Evolutionary conservation across 2,113 vertebrate species (phyloP), one percentile per base, ranked within the genome.

Genomic region (Heterotis niloticus): DNA sequence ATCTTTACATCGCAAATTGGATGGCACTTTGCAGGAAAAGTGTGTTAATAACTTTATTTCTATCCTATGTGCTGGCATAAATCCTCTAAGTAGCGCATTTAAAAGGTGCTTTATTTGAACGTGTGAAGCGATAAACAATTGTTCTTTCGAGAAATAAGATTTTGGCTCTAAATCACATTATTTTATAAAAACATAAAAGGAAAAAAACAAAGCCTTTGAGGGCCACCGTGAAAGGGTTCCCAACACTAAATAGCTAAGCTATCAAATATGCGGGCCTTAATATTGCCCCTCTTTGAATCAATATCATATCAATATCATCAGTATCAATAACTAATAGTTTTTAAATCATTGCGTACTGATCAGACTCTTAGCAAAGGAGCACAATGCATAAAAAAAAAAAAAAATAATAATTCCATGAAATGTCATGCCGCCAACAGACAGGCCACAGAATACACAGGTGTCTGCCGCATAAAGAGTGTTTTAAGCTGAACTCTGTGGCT

Each of bases 11-110:
- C 75, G 80, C 70, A 67, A 81, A 78, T 81, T 74, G 69, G 76
- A 73, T 81, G 76, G 70, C 69, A 78, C 62, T 52, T 78, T 74
- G 64, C 70, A 67, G 54, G 10, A 62, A 28, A 66, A 67, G 60
- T 16, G 64, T 78, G 76, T 78, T 81, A 81, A 81, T 81, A 74
- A 74, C 54, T 69, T 52, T 29, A 77, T 74, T 69, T 81, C 20
- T 60, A 67, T 68, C 23, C n/a, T 74, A 44, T 60, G 52, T 52
- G 9, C 29, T 60, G 56, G n/a, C 60, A 75, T 44, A n/a, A 17
- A 69, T 59, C n/a, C 67, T 5, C 23, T 23, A 24, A 29, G 64
- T 24, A 60, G 60, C 23, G 54, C 74, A 54, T 74, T 57, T 75
- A 60, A 80, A 75, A 18, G 74, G 34, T 44, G 28, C 59, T 29